Evolutionary conservation across 2,797 vertebrate genomes (phyloP).

Genomic region (Pitangus sulphuratus): DNA sequence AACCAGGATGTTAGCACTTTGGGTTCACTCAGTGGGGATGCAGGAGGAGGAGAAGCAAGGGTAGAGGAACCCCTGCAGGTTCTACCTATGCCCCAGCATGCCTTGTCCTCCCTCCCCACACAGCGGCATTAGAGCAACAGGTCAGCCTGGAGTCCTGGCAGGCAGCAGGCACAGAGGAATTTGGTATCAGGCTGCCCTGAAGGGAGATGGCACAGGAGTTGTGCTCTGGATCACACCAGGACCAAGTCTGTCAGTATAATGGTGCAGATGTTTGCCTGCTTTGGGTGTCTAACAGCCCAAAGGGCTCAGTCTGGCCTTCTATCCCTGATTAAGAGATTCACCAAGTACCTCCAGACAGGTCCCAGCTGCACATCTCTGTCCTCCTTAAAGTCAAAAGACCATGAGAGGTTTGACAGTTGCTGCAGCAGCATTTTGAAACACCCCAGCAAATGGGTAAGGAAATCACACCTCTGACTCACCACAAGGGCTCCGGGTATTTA

Average conservation of each 20-base stretch:
- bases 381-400: neutral
- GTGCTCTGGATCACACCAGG: neutral
- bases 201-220: neutral
- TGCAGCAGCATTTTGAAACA: neutral
- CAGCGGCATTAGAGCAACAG: neutral
- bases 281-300: neutral
- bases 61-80: neutral
- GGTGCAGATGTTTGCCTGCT: rapidly evolving
- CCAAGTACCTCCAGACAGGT: neutral
- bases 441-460: neutral
- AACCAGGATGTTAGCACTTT: neutral
- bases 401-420: rapidly evolving
- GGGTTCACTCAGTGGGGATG: neutral
- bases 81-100: neutral
- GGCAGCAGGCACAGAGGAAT: neutral
- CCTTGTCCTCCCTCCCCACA: neutral
- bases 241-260: neutral
- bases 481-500: neutral
- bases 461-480: neutral
- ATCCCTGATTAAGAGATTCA: neutral
- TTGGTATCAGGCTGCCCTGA: neutral
- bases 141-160: neutral
- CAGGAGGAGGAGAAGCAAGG: neutral
- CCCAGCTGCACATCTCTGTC: neutral
- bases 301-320: neutral